These are phyloP conservation scores for Sebastes iracundus DNA, from an alignment of 2,797 vertebrate species.

Conservation along the genomic window DNA sequence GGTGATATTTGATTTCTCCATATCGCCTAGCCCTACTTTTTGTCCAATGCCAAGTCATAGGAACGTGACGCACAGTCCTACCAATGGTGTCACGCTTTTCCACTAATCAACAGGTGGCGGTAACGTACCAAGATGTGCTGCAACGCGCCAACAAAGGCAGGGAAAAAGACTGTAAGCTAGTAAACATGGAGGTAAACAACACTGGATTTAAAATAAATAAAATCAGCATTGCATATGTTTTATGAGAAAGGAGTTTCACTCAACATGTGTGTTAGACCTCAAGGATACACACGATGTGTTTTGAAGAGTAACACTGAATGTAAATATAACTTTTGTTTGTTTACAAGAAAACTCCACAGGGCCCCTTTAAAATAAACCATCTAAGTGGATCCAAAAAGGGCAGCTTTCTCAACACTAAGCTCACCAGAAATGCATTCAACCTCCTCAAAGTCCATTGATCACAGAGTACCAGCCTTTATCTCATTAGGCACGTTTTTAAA, in stretches of 20 bases:
- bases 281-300: neutral
- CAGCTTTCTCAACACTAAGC: constrained; percentile 32
- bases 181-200: neutral
- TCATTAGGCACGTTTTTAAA: constrained; percentile 70
- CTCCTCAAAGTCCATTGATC: constrained; percentile 49
- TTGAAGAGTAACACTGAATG: neutral
- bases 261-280: neutral
- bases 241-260: neutral
- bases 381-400: constrained; percentile 4
- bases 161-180: neutral
- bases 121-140: neutral
- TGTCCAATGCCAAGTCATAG: neutral
- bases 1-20: too few species aligned
- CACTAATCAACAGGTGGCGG: neutral
- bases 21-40: neutral
- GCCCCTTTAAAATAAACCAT: neutral
- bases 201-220: neutral
- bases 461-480: constrained; percentile 35
- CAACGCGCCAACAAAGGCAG: neutral
- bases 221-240: neutral
- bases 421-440: constrained; percentile 38
- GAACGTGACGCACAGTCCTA: neutral
- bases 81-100: neutral
- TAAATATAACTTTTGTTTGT: neutral
- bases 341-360: neutral